phyloP scores from a whole-genome alignment of 2,113 vertebrate genomes.

The Sminthopsis crassicaudata region DNA sequence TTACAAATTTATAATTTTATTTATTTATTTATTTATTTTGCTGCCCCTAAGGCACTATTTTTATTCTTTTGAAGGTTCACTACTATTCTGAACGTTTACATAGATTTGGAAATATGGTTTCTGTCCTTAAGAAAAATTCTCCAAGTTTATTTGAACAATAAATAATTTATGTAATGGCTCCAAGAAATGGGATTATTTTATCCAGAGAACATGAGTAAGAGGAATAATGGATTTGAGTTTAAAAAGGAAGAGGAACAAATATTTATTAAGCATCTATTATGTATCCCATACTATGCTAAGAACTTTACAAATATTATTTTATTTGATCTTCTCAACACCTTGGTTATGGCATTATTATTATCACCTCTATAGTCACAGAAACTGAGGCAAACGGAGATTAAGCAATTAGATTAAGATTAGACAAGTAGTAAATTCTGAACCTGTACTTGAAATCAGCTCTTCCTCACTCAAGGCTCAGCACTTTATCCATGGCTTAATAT shows the following conservation, averaged over 20 bases:
- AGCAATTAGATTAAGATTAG: background rate
- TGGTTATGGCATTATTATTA: background rate
- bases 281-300: background rate
- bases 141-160: background rate
- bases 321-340: background rate
- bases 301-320: background rate
- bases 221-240: background rate
- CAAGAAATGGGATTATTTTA: background rate
- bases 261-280: background rate
- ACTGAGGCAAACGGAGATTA: background rate
- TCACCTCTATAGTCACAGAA: background rate
- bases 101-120: background rate
- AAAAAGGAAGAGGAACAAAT: background rate
- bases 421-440: too few species aligned
- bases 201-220: background rate
- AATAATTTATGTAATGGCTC: background rate
- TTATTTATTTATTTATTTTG: too few species aligned
- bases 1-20: too few species aligned
- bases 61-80: background rate
- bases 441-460: too few species aligned
- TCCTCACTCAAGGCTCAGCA: background rate
- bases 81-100: background rate
- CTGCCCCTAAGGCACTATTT: background rate
- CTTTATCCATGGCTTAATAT: accelerated
- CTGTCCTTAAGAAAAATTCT: background rate